Base-by-base conservation (phyloP, 2,888 invertebrate genomes). In the Listrodromus nycthemerus region DNA sequence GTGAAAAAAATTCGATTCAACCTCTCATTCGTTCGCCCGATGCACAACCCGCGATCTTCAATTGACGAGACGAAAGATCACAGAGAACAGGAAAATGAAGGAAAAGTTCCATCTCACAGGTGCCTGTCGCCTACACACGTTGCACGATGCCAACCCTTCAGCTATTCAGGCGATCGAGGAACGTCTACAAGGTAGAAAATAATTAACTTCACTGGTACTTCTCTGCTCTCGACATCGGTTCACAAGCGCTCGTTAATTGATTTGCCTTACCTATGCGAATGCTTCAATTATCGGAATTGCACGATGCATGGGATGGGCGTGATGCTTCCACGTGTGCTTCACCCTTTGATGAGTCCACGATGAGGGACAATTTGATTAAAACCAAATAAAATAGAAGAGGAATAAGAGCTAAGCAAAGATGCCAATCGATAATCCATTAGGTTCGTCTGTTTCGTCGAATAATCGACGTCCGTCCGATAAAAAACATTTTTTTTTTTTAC, bases 131-230 rank as follows among this genome's bases (percentile, higher is more conserved):
- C 13, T 61, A 61, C 58, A 61, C 30, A 61, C 58, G 58, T 30
- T 30, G 58, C 30, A 30, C 58, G n/a, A 27, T 61, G 27, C 27
- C 30, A 16, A 7, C 58, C 58, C 24, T 8, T 30, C 27, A 1
- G 16, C 58, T 30, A 2, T 30, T 61, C 58, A 16, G 30, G 58
- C 24, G 30, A 61, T 61, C 58, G 58, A 6, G 30, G 10, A 10
- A 21, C 55, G 16, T 24, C 21, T 30, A 27, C 16, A 6, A 27
- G 58, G 58, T 61, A 61, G 58, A 30, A 61, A 61, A 61, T 61
- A 61, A 61, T 61, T 61, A 61, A 61, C 58, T 50, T 8, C 50
- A 8, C 50, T 50, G 50, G 50, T 50, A 50, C 50, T 61, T 30
- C 30, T n/a, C 27, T 27, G 27, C 58, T 61, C 30, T 61, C 30